Evolutionary conservation across 2,888 invertebrate species (phyloP), one percentile per base, ranked within the genome.

Genomic region (Chrysodeixis includens): DNA sequence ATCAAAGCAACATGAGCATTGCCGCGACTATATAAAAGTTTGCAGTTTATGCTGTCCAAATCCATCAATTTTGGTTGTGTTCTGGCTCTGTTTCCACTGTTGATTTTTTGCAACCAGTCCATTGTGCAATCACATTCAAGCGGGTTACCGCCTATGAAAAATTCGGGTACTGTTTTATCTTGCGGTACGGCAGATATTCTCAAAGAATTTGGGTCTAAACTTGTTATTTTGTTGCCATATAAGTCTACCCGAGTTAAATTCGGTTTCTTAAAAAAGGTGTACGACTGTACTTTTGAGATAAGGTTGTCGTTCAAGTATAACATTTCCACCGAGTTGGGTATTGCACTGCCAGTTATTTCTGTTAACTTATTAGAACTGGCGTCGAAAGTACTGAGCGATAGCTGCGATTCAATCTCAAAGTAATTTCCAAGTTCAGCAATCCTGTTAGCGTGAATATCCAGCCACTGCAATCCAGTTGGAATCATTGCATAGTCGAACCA

Each of bases 71-170:
- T 96, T 9, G 98, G 98, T 88, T 98, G 97, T 58, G 97, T 97
- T 83, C 97, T 95, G 66, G 97, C 96, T 86, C 97, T 96, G 86
- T 97, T 97, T 79, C 96, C 96, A 76, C 96, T 96, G 89, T 97
- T 97, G 80, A 97, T 97, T 90, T 97, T 96, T 92, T 98, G 98
- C 79, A 98, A 91, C 98, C 98, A 98, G 88, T 98, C 98, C 98
- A 98, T 98, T 69, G 97, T 97, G 88, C 98, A 98, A 90, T 98
- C 98, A 92, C 98, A 98, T 84, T 97, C 96, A 86, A 98, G 97
- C 63, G 98, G 98, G 92, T 98, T 98, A 75, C 97, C 97, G 56
- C 97, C 98, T 72, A 98, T 97, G 88, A 97, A 97, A 90, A 98
- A 98, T 90, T 98, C 97, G 7, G 98, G 97, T 66, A 97, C 95